These are phyloP conservation scores for Myotis lucifugus DNA, from an alignment of 2,113 vertebrate species.

Conservation along the genomic window DNA sequence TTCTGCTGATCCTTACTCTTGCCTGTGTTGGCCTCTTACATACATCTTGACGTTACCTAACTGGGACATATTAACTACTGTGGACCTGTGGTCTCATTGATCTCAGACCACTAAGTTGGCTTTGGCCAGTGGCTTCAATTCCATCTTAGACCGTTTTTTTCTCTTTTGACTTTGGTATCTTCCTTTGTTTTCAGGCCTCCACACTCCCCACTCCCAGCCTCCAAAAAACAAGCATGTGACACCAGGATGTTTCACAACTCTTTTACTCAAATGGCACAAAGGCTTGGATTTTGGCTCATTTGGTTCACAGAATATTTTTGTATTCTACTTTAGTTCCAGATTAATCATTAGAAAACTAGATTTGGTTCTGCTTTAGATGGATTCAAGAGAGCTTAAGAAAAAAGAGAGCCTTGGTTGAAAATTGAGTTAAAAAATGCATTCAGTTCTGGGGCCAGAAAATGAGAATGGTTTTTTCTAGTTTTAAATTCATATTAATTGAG, in stretches of 20 bases:
- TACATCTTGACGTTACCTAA: background rate
- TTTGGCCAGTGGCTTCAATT: background rate
- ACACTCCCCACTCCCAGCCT: fast-evolving
- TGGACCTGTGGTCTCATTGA: background rate
- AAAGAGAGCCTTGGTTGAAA: background rate
- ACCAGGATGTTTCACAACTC: background rate
- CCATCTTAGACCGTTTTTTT: background rate
- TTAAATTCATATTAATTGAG: background rate
- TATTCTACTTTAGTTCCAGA: slow-evolving; percentile 10
- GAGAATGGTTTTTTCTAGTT: background rate
- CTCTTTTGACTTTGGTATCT: background rate
- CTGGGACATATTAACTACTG: no score
- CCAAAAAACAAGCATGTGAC: background rate
- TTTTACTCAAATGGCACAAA: background rate
- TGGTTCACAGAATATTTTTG: slow-evolving; percentile 7
- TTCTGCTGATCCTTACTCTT: background rate
- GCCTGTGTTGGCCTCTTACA: background rate
- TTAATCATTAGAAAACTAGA: slow-evolving; percentile 35
- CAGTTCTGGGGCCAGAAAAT: background rate
- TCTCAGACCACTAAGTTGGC: background rate
- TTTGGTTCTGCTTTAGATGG: slow-evolving; percentile 29
- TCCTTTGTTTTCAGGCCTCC: background rate
- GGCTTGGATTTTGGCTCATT: background rate
- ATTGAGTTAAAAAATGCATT: slow-evolving; percentile 45
- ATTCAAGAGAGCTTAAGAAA: background rate